phyloP scores from a whole-genome alignment of 2,888 invertebrate genomes.

The Drosophila prostipennis region DNA sequence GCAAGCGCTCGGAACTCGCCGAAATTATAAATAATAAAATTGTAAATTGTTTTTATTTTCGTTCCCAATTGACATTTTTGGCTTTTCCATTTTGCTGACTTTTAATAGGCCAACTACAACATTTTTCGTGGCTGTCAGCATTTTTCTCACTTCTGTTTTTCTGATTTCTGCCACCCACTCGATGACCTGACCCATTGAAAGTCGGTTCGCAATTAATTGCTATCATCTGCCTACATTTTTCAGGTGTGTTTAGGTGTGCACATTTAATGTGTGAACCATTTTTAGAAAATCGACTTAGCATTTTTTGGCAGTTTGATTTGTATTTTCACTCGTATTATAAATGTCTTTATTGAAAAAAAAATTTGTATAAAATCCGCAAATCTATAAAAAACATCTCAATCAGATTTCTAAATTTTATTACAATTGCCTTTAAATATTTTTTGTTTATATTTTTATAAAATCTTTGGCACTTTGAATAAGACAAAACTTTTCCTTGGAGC shows the following conservation, averaged over 20 bases:
- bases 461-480: not conserved
- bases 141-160: slow-evolving; percentile 47
- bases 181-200: slow-evolving; percentile 51
- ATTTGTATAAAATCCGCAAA: too few species aligned
- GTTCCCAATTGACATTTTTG: slow-evolving; percentile 19
- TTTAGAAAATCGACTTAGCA: slow-evolving; percentile 18
- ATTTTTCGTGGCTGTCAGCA: slow-evolving; percentile 62
- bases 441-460: not conserved
- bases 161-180: slow-evolving; percentile 32
- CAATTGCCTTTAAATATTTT: not conserved
- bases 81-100: slow-evolving; percentile 52
- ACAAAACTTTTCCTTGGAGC: too few species aligned
- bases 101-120: slow-evolving; percentile 70
- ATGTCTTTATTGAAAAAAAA: not conserved
- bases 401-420: too few species aligned
- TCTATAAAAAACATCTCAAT: not conserved
- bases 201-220: slow-evolving; percentile 31
- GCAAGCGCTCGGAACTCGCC: slow-evolving; percentile 30
- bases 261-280: slow-evolving; percentile 25
- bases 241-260: slow-evolving; percentile 9
- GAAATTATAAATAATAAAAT: slow-evolving; percentile 66
- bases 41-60: slow-evolving; percentile 52
- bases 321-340: slow-evolving; percentile 2
- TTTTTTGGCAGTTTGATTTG: slow-evolving; percentile 25
- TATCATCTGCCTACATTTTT: slow-evolving; percentile 18